phyloP scores from a whole-genome alignment of 2,113 vertebrate species.

The Orycteropus afer region DNA sequence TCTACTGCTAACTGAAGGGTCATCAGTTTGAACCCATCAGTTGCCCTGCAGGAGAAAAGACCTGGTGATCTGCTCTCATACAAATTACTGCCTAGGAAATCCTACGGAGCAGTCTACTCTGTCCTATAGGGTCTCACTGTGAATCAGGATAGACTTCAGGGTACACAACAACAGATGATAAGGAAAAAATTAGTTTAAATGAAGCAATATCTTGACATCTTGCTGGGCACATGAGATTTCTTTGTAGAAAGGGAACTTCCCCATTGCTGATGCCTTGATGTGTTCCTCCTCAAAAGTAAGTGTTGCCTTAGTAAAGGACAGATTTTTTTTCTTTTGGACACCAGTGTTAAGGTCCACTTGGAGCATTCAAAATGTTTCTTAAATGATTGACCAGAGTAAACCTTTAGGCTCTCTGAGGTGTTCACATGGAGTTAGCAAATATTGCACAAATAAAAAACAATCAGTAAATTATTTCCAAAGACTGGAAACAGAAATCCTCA shows the following conservation, averaged over 20 bases:
- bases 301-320: not conserved
- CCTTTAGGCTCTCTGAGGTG: not conserved
- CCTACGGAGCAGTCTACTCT: no score
- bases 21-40: not conserved
- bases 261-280: not conserved
- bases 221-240: not conserved
- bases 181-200: constrained; percentile 6
- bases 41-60: not conserved
- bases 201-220: not conserved
- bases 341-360: not conserved
- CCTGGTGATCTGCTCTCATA: not conserved
- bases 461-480: constrained; percentile 75
- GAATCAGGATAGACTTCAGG: not conserved
- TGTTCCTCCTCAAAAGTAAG: not conserved
- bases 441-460: constrained; percentile 50
- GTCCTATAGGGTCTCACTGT: not conserved
- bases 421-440: constrained; percentile 34
- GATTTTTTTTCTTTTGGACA: not conserved
- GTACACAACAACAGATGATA: not conserved
- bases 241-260: constrained; percentile 31
- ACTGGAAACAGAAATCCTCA: constrained; percentile 80
- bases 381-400: constrained; percentile 29
- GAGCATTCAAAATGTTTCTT: constrained; percentile 5
- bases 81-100: not conserved
- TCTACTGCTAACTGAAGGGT: not conserved